Evolutionary conservation across 2,888 invertebrate species (phyloP), one percentile per base, ranked within the genome.

Genomic region (Hyposoter didymator): DNA sequence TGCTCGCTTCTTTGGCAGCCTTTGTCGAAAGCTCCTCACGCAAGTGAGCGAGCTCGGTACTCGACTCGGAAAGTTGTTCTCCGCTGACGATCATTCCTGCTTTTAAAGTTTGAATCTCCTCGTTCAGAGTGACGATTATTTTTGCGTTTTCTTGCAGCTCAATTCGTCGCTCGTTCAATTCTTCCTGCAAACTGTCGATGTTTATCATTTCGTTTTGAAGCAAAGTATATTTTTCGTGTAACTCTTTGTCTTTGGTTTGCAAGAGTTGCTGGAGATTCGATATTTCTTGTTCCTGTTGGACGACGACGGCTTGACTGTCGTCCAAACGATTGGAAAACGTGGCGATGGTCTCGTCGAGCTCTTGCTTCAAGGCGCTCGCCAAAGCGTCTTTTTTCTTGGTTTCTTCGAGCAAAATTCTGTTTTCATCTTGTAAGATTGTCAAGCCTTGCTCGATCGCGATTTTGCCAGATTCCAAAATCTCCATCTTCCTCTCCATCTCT

Each of bases 111-210:
- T 84, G 81, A 6, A 93, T 66, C 66, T 93, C 90, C 7, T 90
- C 90, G 5, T 86, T 89, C 28, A 91, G 64, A 1, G 82, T 86
- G 94, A 67, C 94, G 94, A 94, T 94, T 92, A 88, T 95, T 95
- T 85, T 95, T 95, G 94, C 95, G 95, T 92, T 95, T 94, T 93
- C 95, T 43, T 89, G 79, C 6, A 90, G 67, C 95, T 74, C 95
- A 94, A 87, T 95, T 95, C 92, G 95, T 95, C 73, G 95, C 94
- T 92, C 95, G 93, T 8, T 93, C 87, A 89, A 93, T 92, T 82
- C 95, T 91, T 89, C 94, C 90, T 80, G 95, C 91, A 89, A 95
- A 92, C 78, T 88, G 3, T 93, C 90, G 72, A 91, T 90, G 1
- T 69, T 86, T n/a, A 90, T 89, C 88, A 90, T 88, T 59, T 90